A percentile compares a stretch with the other conserved stretches of the same genome.
Conservation (phyloP, 1,140 invertebrate genomes). For the Panulirus ornatus region DNA sequence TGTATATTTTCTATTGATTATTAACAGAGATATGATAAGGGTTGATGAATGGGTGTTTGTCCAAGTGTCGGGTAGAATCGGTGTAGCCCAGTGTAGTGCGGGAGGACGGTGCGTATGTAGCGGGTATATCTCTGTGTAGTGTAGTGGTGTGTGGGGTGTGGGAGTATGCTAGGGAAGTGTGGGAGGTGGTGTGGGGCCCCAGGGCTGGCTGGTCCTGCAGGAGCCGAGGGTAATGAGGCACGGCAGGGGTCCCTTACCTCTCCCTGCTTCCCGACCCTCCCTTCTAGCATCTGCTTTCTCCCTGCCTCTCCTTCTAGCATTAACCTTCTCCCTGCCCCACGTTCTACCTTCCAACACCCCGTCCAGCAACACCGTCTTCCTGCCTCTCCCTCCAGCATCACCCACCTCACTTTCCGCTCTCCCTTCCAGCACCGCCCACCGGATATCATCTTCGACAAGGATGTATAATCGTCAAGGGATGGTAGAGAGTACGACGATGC, state of each 20-base stretch:
- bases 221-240: constrained; percentile 20
- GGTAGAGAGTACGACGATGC: too few relatives aligned
- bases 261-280: too few relatives aligned
- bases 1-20: neutral
- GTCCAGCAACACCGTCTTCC: neutral
- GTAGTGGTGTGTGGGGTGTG: constrained; percentile 6
- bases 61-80: constrained; percentile 5
- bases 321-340: neutral
- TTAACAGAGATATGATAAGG: neutral
- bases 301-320: neutral
- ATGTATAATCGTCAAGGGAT: too few relatives aligned
- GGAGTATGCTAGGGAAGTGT: too few relatives aligned
- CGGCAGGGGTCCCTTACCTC: neutral
- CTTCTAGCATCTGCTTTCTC: neutral
- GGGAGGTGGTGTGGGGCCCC: constrained; percentile 20
- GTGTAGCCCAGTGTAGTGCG: too few relatives aligned
- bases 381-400: neutral
- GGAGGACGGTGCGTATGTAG: too few relatives aligned
- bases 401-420: too few relatives aligned
- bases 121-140: constrained; percentile 17
- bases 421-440: too few relatives aligned
- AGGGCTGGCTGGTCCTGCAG: neutral
- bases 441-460: too few relatives aligned
- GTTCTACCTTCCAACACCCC: neutral
- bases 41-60: constrained; percentile 31